Conservation (phyloP, 2,113 vertebrate genomes). For the Cygnus buccinator region DNA sequence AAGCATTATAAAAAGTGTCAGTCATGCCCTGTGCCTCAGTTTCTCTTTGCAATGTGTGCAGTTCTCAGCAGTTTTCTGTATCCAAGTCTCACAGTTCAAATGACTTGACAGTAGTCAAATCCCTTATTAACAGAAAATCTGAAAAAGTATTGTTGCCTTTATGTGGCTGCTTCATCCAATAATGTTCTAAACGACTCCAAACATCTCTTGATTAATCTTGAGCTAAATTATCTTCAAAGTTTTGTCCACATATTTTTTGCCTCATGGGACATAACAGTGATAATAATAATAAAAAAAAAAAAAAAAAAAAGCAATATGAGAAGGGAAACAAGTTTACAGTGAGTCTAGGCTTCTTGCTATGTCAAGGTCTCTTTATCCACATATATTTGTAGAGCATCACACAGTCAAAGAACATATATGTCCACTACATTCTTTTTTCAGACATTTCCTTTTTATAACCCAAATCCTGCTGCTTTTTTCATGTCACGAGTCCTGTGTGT, state of each 20-base stretch:
- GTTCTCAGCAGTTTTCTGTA: not conserved
- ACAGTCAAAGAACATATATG: not conserved
- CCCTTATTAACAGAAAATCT: not conserved
- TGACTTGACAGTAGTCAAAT: not conserved
- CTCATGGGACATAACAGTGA: not conserved
- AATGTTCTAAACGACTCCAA: not conserved
- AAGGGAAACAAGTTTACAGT: not conserved
- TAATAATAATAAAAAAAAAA: not conserved
- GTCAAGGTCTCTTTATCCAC: not conserved
- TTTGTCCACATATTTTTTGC: not conserved
- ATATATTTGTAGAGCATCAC: not conserved
- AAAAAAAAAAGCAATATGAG: not conserved
- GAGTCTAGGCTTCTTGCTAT: not conserved
- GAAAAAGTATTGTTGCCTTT: not conserved
- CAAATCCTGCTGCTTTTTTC: not conserved
- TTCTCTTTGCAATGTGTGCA: not conserved
- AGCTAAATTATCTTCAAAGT: not conserved
- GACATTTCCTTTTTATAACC: not conserved
- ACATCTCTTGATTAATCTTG: not conserved
- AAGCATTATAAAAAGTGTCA: not conserved
- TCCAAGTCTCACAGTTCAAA: not conserved
- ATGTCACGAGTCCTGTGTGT: accelerated
- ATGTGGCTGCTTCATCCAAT: not conserved
- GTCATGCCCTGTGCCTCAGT: not conserved
- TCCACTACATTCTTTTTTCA: not conserved